Evolutionary conservation across 2,888 invertebrate species (phyloP).

Genomic region (Sphaeridia pumilis): DNA sequence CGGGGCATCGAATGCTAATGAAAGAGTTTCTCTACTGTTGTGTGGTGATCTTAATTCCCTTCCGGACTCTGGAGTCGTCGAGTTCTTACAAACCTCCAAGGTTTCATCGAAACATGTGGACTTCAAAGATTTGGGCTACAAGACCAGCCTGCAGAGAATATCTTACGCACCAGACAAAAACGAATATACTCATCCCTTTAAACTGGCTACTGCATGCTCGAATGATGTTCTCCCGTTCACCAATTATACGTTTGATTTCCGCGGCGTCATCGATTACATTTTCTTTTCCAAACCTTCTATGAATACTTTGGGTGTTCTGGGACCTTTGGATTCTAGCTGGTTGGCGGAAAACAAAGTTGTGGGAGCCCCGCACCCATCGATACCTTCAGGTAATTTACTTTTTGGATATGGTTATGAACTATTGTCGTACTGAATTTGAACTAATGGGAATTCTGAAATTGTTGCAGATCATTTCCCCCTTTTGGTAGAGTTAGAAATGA

Average conservation of each 20-base stretch:
- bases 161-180: conserved; percentile 53
- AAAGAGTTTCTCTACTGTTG: conserved; percentile 77
- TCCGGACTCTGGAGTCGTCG: conserved; percentile 94
- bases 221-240: conserved; percentile 47
- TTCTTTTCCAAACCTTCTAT: conserved; percentile 94
- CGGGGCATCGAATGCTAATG: conserved; percentile 44
- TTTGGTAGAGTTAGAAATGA: conserved; percentile 80
- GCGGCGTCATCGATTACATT: conserved; percentile 99
- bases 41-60: conserved; percentile 98
- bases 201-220: conserved; percentile 87
- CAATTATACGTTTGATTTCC: conserved; percentile 94
- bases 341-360: conserved; percentile 83
- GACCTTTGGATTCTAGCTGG: conserved; percentile 50
- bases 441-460: no score
- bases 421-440: no score
- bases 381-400: conserved; percentile 56
- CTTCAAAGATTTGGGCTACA: conserved; percentile 91
- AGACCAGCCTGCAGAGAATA: conserved; percentile 74
- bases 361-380: conserved; percentile 94
- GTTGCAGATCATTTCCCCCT: conserved; percentile 78
- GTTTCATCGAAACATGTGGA: conserved; percentile 87
- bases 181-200: conserved; percentile 92
- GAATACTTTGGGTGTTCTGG: conserved; percentile 86
- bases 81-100: conserved; percentile 82
- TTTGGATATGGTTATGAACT: no score